Evolutionary conservation across 2,888 invertebrate species (phyloP).

Genomic region (Orthosia incerta): DNA sequence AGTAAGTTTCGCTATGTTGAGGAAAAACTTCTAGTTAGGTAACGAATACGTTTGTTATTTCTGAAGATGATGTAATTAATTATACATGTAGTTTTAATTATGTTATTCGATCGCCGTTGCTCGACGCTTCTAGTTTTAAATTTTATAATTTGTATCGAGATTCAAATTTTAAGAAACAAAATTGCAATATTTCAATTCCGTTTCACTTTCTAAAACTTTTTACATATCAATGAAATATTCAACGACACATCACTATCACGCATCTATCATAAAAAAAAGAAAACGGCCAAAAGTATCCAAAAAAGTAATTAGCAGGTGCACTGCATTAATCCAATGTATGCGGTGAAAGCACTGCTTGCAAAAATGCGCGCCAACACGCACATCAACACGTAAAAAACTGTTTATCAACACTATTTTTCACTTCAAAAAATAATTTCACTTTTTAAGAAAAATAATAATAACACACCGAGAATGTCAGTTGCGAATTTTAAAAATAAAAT

Average conservation of each 20-base stretch:
- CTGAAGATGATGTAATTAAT: constrained; percentile 56
- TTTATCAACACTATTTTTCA: constrained; percentile 42
- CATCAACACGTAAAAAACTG: constrained; percentile 42
- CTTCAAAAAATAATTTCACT: constrained; percentile 8
- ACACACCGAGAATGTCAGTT: constrained; percentile 34
- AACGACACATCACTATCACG: constrained; percentile 27
- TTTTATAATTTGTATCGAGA: neutral
- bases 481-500: constrained; percentile 25
- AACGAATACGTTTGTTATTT: constrained; percentile 35
- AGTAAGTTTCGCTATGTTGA: constrained; percentile 22
- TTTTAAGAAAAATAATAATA: constrained; percentile 8
- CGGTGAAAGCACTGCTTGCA: constrained; percentile 60
- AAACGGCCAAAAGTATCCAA: constrained; percentile 58
- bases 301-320: constrained; percentile 65
- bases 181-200: neutral
- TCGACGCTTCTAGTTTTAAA: neutral
- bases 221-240: constrained; percentile 16
- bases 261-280: constrained; percentile 21
- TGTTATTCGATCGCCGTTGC: constrained; percentile 11
- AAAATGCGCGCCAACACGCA: constrained; percentile 60
- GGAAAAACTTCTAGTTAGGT: constrained; percentile 38
- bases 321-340: constrained; percentile 58
- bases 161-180: neutral
- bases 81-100: constrained; percentile 50
- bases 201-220: constrained; percentile 32